Evolutionary conservation across 2,888 invertebrate species (phyloP).

Genomic region (Brachyopa scutellaris): DNA sequence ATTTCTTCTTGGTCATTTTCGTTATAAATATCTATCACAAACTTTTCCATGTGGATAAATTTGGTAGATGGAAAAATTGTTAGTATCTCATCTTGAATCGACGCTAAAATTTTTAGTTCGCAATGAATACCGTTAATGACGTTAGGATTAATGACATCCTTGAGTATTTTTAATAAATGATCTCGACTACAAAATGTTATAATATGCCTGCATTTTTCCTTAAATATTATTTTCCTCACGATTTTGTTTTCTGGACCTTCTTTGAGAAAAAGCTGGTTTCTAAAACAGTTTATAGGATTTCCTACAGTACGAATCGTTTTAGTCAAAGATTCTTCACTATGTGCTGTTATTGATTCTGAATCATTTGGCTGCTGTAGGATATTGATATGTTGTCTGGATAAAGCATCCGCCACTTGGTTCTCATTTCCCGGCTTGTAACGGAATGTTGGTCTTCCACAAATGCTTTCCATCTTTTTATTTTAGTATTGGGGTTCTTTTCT

Average conservation of each 20-base stretch:
- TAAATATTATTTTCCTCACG: constrained; percentile 18
- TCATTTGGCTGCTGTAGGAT: constrained; percentile 32
- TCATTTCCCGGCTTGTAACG: constrained; percentile 74
- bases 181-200: neutral
- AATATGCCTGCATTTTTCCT: constrained; percentile 19
- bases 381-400: constrained; percentile 40
- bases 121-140: constrained; percentile 34
- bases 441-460: constrained; percentile 24
- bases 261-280: constrained; percentile 32
- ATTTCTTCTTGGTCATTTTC: constrained; percentile 25
- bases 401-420: constrained; percentile 74
- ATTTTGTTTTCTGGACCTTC: neutral
- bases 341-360: constrained; percentile 28
- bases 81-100: constrained; percentile 9
- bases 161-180: constrained; percentile 1
- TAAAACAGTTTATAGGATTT: constrained; percentile 49
- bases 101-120: neutral
- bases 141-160: constrained; percentile 1
- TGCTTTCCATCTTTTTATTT: constrained; percentile 32
- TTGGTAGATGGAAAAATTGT: constrained; percentile 21
- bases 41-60: constrained; percentile 11
- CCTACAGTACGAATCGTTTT: constrained; percentile 22
- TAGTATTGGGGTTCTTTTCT: constrained; percentile 22
- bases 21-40: constrained; percentile 29
- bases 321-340: constrained; percentile 51